These are phyloP conservation scores for Cataglyphis rosenhaueri DNA, from an alignment of 2,888 invertebrate species.

Conservation along the genomic window DNA sequence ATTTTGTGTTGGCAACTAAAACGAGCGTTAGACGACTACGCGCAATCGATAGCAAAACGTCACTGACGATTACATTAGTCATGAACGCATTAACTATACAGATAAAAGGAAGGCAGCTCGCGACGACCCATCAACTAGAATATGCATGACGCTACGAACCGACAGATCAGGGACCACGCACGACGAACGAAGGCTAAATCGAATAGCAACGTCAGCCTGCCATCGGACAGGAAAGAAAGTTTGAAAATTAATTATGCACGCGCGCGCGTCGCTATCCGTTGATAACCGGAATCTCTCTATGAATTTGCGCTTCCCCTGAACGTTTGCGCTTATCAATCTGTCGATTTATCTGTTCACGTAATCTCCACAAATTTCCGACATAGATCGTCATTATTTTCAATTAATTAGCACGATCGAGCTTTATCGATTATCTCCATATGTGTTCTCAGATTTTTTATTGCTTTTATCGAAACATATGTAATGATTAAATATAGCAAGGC, in stretches of 20 bases:
- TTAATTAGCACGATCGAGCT: constrained; percentile 2
- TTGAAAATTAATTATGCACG: constrained; percentile 72
- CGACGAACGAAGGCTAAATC: constrained; percentile 61
- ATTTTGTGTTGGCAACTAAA: constrained; percentile 30
- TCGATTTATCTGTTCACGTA: constrained; percentile 30
- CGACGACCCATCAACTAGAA: constrained; percentile 74
- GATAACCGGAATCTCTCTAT: constrained; percentile 35
- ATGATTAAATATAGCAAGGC: constrained; percentile 3
- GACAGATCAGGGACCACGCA: constrained; percentile 54
- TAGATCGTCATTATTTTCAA: not conserved
- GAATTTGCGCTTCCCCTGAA: constrained; percentile 40
- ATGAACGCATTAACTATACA: constrained; percentile 78
- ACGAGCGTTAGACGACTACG: constrained; percentile 39
- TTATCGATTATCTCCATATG: not conserved
- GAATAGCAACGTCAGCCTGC: constrained; percentile 67
- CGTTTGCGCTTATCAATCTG: constrained; percentile 52
- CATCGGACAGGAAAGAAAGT: constrained; percentile 58
- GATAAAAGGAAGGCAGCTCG: constrained; percentile 74
- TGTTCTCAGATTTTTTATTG: not conserved
- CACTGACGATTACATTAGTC: constrained; percentile 71
- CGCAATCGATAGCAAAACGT: constrained; percentile 68
- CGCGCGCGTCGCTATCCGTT: constrained; percentile 49
- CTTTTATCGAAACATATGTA: not conserved
- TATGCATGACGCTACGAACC: constrained; percentile 74
- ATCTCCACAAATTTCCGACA: not conserved